Conservation (phyloP, 2,113 vertebrate species). For the Melanocharis versteri region DNA sequence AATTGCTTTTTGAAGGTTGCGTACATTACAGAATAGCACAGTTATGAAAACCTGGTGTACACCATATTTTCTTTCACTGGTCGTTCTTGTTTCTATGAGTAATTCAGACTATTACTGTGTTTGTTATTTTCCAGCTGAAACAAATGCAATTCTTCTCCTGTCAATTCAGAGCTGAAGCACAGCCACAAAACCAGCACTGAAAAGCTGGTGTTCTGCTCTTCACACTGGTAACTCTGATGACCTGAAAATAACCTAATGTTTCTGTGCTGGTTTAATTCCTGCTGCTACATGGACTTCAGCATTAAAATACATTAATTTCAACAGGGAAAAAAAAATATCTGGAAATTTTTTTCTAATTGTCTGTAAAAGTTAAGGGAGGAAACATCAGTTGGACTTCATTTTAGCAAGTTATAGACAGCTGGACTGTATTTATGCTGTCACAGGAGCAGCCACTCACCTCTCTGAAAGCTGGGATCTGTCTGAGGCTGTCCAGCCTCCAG, state of each 20-base stretch:
- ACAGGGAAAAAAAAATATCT: not conserved
- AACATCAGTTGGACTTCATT: not conserved
- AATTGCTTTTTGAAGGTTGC: not conserved
- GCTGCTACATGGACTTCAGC: not conserved
- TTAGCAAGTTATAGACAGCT: not conserved
- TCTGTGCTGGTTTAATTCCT: not conserved
- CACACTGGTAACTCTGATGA: not conserved
- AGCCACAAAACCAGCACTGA: not conserved
- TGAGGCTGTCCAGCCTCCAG: not conserved
- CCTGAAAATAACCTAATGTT: not conserved
- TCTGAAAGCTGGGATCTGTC: not conserved
- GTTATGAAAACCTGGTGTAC: not conserved
- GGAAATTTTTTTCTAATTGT: not conserved
- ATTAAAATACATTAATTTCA: not conserved
- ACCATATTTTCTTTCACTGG: too few relatives aligned
- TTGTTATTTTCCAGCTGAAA: not conserved
- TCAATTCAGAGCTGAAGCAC: not conserved
- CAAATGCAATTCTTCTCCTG: not conserved
- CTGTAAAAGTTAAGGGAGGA: not conserved
- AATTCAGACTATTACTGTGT: not conserved
- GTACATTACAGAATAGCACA: not conserved
- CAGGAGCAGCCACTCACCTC: not conserved
- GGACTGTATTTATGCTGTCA: not conserved
- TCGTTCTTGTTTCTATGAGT: not conserved
- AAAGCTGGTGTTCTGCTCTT: not conserved